Evolutionary conservation across 2,113 vertebrate species (phyloP).

Genomic region (Caranx melampygus): DNA sequence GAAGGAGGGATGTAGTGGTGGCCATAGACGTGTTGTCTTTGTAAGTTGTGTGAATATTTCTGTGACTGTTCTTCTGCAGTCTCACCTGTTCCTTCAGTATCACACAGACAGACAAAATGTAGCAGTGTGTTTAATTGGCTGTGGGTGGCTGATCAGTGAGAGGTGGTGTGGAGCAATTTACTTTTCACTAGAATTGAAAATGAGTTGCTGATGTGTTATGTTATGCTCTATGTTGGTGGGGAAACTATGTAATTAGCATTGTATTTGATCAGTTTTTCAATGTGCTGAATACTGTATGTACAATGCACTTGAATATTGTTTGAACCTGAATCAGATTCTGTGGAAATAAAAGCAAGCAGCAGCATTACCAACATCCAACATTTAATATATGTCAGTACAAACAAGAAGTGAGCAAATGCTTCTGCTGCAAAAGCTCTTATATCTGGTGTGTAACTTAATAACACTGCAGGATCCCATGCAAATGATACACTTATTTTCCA

Average conservation of each 20-base stretch:
- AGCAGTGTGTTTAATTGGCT: neutral
- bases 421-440: neutral
- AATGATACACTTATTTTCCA: neutral
- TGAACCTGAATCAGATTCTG: neutral
- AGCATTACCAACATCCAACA: neutral
- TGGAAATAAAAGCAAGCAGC: neutral
- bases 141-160: neutral
- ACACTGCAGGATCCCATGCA: neutral
- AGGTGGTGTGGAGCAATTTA: slow-evolving; percentile 15
- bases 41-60: too few relatives aligned
- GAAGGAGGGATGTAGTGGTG: too few relatives aligned
- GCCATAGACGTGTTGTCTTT: too few relatives aligned
- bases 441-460: neutral
- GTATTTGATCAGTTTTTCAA: neutral
- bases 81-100: too few relatives aligned
- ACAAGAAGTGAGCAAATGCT: neutral
- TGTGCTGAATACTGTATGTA: neutral
- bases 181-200: neutral
- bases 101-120: too few relatives aligned
- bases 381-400: neutral
- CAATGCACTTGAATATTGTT: neutral
- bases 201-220: neutral
- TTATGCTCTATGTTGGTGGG: neutral
- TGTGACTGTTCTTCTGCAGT: too few relatives aligned
- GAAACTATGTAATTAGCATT: neutral